Base-by-base conservation (phyloP, 2,888 invertebrate genomes). In the Agrotis segetum region DNA sequence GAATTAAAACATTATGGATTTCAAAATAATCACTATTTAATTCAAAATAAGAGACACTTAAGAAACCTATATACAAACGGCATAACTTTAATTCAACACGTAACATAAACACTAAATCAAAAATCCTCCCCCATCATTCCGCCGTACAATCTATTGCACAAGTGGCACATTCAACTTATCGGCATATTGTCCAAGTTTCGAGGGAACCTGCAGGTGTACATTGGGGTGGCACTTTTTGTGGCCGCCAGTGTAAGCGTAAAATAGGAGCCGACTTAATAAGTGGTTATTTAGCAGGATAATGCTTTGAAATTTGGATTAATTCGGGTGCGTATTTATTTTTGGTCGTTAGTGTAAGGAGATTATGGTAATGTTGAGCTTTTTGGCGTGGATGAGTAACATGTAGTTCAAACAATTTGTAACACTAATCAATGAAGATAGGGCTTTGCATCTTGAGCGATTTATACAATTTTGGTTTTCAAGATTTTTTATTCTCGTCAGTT, bases 131-230 rank as follows among this genome's bases (percentile, higher is more conserved):
- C 71, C 56, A 60, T 65, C 74, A 76, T 73, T 82, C 62, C n/a
- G 72, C 47, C 73, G 87, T 24, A 83, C 53, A 34, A 6, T 40
- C 70, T 73, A 68, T 80, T 62, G 56, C 77, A 83, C 90, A 91
- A 92, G 91, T 90, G 87, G 88, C 87, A 84, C 85, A 82, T 79
- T 79, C 79, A 85, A 89, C 90, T 86, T 87, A 83, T 82, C 86
- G 86, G 88, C 90, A 91, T 90, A 92, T 92, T 92, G 93, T 88
- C 86, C 88, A 90, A 93, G 92, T 94, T 92, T 88, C 84, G 87
- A 91, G 95, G 89, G 95, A 95, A 94, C 90, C 79, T 89, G 92
- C 95, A 96, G 95, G 95, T 95, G 95, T 93, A 88, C 92, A 86
- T 88, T 93, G 94, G 95, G 92, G 92, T 89, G 89, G 83, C 88